These are phyloP conservation scores for Otocyon megalotis DNA, from an alignment of 2,113 vertebrate genomes.

Conservation along the genomic window DNA sequence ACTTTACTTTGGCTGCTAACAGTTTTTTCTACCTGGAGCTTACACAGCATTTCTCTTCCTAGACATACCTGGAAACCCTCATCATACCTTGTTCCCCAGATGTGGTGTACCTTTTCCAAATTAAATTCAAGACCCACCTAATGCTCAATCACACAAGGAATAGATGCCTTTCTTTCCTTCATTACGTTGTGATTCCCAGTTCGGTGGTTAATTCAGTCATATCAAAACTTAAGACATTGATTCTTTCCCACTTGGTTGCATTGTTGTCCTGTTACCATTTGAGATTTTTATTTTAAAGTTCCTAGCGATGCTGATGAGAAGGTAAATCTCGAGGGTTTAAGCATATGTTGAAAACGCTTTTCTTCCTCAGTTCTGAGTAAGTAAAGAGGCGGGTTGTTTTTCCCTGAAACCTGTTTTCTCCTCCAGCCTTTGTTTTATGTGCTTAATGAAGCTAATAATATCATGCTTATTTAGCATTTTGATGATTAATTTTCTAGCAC, in stretches of 20 bases:
- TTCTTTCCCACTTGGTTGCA: not conserved
- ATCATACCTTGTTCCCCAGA: not conserved
- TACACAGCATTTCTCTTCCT: not conserved
- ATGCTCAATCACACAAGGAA: too few relatives aligned
- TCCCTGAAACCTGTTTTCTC: slow-evolving; percentile 41
- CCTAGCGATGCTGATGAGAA: not conserved
- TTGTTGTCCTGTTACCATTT: not conserved
- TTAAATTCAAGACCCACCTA: not conserved
- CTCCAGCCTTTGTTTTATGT: slow-evolving; percentile 63
- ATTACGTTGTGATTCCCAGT: accelerated
- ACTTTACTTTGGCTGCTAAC: not conserved
- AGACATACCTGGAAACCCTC: not conserved
- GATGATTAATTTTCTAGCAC: slow-evolving; percentile 76
- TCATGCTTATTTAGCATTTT: slow-evolving; percentile 73
- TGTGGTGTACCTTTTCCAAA: not conserved
- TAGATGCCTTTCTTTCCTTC: not conserved
- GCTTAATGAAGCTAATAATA: slow-evolving; percentile 77
- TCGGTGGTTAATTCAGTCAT: not conserved
- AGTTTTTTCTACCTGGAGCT: not conserved
- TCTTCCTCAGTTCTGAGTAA: not conserved
- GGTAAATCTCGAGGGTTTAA: not conserved
- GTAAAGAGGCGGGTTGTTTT: slow-evolving; percentile 6
- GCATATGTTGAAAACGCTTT: slow-evolving; percentile 34
- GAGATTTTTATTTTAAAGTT: slow-evolving; percentile 54
- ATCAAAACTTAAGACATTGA: not conserved